Conservation (phyloP, 35 echinoderm and acorn worm genomes). For the Hemicentrotus pulcherrimus region DNA sequence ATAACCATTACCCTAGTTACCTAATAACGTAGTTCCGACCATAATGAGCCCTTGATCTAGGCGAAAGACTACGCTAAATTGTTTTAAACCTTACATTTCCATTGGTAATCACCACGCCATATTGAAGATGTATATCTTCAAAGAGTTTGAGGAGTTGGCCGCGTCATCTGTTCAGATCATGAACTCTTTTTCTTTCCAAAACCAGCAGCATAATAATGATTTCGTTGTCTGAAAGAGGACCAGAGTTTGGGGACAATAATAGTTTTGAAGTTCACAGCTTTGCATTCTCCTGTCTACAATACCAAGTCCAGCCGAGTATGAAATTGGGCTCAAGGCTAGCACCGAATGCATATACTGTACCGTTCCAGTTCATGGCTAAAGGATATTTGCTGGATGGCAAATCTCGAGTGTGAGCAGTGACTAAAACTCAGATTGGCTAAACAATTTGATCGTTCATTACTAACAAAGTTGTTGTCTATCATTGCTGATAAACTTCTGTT, state of each 20-base stretch:
- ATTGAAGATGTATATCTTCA: neutral
- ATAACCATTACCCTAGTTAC: neutral
- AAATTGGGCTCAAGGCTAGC: neutral
- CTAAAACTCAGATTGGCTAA: too few species aligned
- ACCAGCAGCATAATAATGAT: neutral
- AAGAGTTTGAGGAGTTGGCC: neutral
- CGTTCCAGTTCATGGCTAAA: neutral
- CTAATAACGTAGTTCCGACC: neutral
- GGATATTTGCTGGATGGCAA: too few species aligned
- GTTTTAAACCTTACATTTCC: neutral
- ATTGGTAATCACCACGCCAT: neutral
- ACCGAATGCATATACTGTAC: neutral
- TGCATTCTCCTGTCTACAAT: neutral
- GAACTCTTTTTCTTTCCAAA: neutral
- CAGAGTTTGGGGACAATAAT: neutral
- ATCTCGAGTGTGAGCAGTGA: too few species aligned
- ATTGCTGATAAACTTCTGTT: too few species aligned
- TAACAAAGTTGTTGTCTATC: too few species aligned
- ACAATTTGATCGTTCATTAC: too few species aligned
- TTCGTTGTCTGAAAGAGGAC: neutral
- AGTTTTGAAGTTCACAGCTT: conserved; percentile 12
- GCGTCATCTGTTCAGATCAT: neutral
- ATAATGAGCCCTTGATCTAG: neutral
- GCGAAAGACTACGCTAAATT: neutral
- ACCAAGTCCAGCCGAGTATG: neutral